Base-by-base conservation (phyloP, 2,113 vertebrate species). In the Pipa parva region DNA sequence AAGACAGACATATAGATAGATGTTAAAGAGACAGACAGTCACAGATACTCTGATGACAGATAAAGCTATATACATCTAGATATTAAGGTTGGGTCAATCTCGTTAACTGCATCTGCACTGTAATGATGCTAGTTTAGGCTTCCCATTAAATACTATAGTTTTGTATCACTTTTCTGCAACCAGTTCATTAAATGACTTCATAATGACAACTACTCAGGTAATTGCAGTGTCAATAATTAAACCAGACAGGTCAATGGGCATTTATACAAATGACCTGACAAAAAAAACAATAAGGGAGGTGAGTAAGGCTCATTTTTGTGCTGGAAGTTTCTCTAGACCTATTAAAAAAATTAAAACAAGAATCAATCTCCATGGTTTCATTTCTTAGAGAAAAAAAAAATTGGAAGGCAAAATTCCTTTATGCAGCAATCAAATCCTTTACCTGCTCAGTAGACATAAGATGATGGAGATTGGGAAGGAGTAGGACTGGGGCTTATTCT, bases 351-450 rank as follows among this genome's bases (percentile, higher is more conserved):
- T 61, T 9, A 42, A 42, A 61, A n/a, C 18, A 6, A 10, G 3
- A 11, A 42, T 68, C 24, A 24, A 4, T 27, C 36, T 60, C 25
- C 48, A 37, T 22, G 7, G 22, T 25, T 39, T 51, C 3, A n/a
- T 1, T 42, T 42, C n/a, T 13, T 5, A 42, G 13, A 42, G n/a
- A n/a, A n/a, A 9, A 46, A 48, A 31, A 24, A 26, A 39, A 39
- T 51, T 5, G 55, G 31, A 36, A 36, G 33, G 8, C 51, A 22
- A 54, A 42, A 6, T 52, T 25, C 12, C 12, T 61, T 61, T 45
- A 52, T 69, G 33, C 57, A 54, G 66, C 48, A 61, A 60, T 69
- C 66, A 52, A 27, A 45, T 60, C 31, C 20, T 45, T 42, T 54
- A 60, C 24, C 66, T 61, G 57, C 24, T 61, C 48, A 45, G 56